phyloP scores from a whole-genome alignment of 1,140 invertebrate species.

The Sminthurides bifidus region DNA sequence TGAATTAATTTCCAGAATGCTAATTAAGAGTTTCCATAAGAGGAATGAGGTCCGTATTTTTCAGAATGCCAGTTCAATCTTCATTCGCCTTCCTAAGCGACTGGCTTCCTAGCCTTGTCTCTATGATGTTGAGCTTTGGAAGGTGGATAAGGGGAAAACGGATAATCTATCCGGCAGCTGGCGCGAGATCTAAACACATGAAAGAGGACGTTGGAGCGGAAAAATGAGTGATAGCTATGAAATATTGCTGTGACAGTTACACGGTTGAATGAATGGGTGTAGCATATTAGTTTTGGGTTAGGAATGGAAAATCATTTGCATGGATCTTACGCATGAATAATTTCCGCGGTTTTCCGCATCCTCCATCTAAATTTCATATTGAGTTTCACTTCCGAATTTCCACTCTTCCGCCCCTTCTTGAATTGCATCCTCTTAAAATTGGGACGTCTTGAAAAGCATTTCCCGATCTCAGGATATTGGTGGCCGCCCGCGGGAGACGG shows the following conservation, averaged over 20 bases:
- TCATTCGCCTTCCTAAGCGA: no score
- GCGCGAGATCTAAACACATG: not conserved
- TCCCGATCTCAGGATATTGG: no score
- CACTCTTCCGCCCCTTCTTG: not conserved
- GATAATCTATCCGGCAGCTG: not conserved
- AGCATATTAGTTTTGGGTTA: not conserved
- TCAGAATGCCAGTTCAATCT: no score
- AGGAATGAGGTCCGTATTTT: no score
- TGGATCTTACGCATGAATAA: slow-evolving; percentile 2
- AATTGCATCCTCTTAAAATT: no score
- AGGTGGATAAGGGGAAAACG: not conserved
- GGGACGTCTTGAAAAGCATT: no score
- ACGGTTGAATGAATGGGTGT: not conserved
- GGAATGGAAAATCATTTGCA: slow-evolving; percentile 2
- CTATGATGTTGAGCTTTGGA: not conserved
- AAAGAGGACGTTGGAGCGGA: not conserved
- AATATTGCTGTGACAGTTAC: not conserved
- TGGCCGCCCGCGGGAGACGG: no score
- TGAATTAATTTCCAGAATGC: no score
- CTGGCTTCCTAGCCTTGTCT: no score
- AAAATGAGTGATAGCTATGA: not conserved
- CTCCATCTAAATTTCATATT: slow-evolving; percentile 1
- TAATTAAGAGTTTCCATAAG: no score
- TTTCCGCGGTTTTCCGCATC: slow-evolving; percentile 2
- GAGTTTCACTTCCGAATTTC: not conserved